Evolutionary conservation across 2,797 vertebrate species (phyloP), one percentile per base, ranked within the genome.

Genomic region (Basileuterus tristriatus): DNA sequence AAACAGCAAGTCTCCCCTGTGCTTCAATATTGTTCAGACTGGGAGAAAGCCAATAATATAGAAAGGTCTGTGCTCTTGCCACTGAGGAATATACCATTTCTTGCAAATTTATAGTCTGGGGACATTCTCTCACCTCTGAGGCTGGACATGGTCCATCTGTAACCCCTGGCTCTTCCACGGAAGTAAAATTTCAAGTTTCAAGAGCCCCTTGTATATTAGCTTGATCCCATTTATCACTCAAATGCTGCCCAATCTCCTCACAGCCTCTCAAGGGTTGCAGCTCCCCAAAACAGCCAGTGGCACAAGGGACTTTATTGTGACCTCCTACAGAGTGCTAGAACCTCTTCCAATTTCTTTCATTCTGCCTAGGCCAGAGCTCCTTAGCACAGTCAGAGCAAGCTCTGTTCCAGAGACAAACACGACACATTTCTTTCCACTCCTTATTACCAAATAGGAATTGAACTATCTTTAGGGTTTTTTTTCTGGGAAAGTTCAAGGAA

Each of bases 171-270:
- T 19, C 13, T 75, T 82, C 20, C 46, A 30, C 9, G 5, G 18
- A 43, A 63, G 17, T 36, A 86, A n/a, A 21, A 47, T 49, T 52
- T 34, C 34, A 58, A 21, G 7, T 59, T 59, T 56, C 43, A 59
- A 71, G 27, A 80, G 4, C 4, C 8, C 4, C 9, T 34, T 27
- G 6, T 44, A 8, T 21, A 30, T 70, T 62, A 53, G 19, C 46
- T 75, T 52, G 36, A 65, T 69, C 6, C 4, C 50, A 58, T 9
- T 60, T 64, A 29, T 15, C 23, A 26, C 8, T 71, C 0, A 0
- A 20, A 32, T 34, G 9, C 21, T 80, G 39, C 37, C n/a, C 36
- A 79, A 6, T 7, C 19, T 78, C 24, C 30, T 65, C 14, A 3
- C 27, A 65, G 24, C 16, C 19, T 18, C 59, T 58, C 30, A 52